These are phyloP conservation scores for Aphelinus certus DNA, from an alignment of 1,140 invertebrate genomes.

Conservation along the genomic window DNA sequence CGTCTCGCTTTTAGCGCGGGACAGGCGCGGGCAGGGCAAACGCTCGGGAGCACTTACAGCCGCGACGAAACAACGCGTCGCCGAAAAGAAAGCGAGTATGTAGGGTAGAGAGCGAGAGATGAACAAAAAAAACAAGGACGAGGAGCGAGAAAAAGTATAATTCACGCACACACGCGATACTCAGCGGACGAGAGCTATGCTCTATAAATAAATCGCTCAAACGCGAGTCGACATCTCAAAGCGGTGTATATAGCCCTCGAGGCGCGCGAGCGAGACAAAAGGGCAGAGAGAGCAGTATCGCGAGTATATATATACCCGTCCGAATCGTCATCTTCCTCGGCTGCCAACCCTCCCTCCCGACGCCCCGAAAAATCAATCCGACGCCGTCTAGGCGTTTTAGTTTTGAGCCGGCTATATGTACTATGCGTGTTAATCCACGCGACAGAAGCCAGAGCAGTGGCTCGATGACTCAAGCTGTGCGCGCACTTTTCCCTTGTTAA, in stretches of 20 bases:
- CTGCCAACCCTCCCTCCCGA: background rate
- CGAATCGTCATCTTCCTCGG: background rate
- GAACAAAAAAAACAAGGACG: too few relatives aligned
- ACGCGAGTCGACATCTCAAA: constrained; percentile 20
- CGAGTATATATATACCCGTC: background rate
- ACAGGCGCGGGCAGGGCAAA: background rate
- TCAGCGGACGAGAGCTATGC: background rate
- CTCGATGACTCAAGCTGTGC: constrained; percentile 3
- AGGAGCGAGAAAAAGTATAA: too few relatives aligned
- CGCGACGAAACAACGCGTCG: constrained; percentile 10
- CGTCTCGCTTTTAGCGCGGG: constrained; percentile 5
- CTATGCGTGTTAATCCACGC: too few relatives aligned
- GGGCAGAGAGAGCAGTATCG: background rate
- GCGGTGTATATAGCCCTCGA: background rate
- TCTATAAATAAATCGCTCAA: constrained; percentile 38
- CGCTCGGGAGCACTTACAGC: constrained; percentile 16
- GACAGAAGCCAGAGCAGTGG: constrained; percentile 24
- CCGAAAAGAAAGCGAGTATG: background rate
- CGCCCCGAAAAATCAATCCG: constrained; percentile 30
- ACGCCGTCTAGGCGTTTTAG: background rate
- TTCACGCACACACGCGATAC: constrained; percentile 20
- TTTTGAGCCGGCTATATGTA: constrained; percentile 19
- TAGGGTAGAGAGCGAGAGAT: too few relatives aligned
- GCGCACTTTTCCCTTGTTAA: background rate
- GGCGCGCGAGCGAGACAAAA: constrained; percentile 5